Base-by-base conservation (phyloP, 2,888 invertebrate species). In the Thera britannica region DNA sequence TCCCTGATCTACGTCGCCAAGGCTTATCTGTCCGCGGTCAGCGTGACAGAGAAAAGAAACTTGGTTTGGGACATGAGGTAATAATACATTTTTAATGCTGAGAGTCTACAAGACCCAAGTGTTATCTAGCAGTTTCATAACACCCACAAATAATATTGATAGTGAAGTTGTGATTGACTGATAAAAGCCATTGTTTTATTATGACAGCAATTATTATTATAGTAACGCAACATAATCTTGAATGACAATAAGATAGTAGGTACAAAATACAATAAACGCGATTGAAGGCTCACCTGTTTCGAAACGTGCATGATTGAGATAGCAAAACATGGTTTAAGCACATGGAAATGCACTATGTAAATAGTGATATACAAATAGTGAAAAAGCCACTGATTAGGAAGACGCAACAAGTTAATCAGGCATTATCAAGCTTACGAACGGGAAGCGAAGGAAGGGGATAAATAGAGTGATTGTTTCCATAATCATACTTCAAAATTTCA, bases 11-110 rank as follows among this genome's bases (percentile, higher is more conserved):
- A 97, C 84, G 95, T 97, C 66, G 96, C 96, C 62, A 95, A 95
- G 82, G 96, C 97, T 4, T 98, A 97, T 85, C 92, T 96, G 75
- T 96, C 97, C 62, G 97, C 97, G 58, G 95, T 98, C 62, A 96
- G 96, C 84, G 97, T 98, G 41, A 97, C 98, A 0, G 98, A 98
- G 85, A 96, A 98, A 80, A 95, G 98, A 78, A 98, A 98, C 87
- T 90, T 98, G 79, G 96, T 97, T 35, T 98, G 98, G 94, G 97
- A 97, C 82, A 96, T 97, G 85, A 95, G 93, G 94, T 94, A 77
- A 60, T 41, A 62, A 71, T 23, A 36, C 36, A 48, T 44, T 46
- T 54, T 9, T 9, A 23, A 56, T 12, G 3, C 12, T 41, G 23
- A 2, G 5, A 11, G 1, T 8, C 9, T 9, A 34, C 11, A 23